These are phyloP conservation scores for Nemapogon koenigi DNA, from an alignment of 2,888 invertebrate species.

Conservation along the genomic window DNA sequence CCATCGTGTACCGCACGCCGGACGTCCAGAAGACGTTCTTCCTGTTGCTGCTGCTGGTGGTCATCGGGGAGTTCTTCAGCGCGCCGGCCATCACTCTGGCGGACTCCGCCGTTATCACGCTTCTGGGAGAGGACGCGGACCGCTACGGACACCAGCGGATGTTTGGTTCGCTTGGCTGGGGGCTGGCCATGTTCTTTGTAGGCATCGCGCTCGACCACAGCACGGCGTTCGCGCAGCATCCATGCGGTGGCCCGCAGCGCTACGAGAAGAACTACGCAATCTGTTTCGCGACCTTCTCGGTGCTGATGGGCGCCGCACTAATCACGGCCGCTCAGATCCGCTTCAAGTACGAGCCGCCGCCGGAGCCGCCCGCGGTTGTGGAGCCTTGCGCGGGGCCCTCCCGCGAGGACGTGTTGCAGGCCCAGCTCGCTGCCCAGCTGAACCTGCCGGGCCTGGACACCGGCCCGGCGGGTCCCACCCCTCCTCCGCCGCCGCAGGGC, in stretches of 20 bases:
- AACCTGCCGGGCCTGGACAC: slow-evolving; percentile 81
- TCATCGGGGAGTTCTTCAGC: slow-evolving; percentile 97
- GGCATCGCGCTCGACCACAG: slow-evolving; percentile 96
- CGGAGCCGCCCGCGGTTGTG: slow-evolving; percentile 71
- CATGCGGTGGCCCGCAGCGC: slow-evolving; percentile 84
- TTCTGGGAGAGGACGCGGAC: slow-evolving; percentile 88
- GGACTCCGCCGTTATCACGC: slow-evolving; percentile 88
- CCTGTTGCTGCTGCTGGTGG: slow-evolving; percentile 86
- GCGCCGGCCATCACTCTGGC: slow-evolving; percentile 96
- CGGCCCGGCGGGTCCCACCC: slow-evolving; percentile 53
- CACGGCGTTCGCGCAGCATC: slow-evolving; percentile 92
- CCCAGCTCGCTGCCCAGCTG: slow-evolving; percentile 82
- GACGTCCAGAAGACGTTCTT: slow-evolving; percentile 98
- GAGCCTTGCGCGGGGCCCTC: slow-evolving; percentile 68
- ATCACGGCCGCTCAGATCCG: slow-evolving; percentile 86
- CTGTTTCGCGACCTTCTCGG: slow-evolving; percentile 97
- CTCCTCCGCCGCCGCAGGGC: slow-evolving; percentile 60
- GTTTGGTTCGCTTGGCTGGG: slow-evolving; percentile 99
- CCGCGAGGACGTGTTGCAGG: slow-evolving; percentile 79
- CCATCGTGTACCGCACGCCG: slow-evolving; percentile 86
- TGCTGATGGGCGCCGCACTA: slow-evolving; percentile 94
- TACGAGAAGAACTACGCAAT: slow-evolving; percentile 98
- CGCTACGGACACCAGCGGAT: slow-evolving; percentile 96
- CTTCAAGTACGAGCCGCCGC: slow-evolving; percentile 70
- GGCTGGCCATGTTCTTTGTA: slow-evolving; percentile 97